Conservation (phyloP, 2,113 vertebrate species). For the Ammodytes dubius region DNA sequence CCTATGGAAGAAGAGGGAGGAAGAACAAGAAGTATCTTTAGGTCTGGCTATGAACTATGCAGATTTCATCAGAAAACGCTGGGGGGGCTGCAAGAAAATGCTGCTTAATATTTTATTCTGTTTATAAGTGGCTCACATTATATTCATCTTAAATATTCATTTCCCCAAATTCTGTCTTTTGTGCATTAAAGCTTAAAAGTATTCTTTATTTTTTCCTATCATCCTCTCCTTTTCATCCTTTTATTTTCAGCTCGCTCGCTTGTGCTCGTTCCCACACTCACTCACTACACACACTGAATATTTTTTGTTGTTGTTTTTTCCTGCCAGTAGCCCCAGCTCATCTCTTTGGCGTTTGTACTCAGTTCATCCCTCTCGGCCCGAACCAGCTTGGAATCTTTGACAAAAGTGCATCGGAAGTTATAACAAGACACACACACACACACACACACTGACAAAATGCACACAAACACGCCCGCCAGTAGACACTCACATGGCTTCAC, state of each 20-base stretch:
- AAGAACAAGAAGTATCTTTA: slow-evolving; percentile 24
- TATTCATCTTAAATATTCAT: slow-evolving; percentile 54
- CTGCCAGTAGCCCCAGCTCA: slow-evolving; percentile 29
- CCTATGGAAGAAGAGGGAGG: slow-evolving; percentile 42
- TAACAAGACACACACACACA: slow-evolving; percentile 45
- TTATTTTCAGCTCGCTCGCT: background rate
- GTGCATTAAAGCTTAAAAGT: slow-evolving; percentile 34
- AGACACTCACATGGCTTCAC: slow-evolving; percentile 45
- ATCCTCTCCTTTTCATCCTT: background rate
- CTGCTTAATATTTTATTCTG: slow-evolving; percentile 61
- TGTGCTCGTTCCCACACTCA: background rate
- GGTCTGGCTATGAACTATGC: slow-evolving; percentile 21
- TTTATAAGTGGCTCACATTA: slow-evolving; percentile 44
- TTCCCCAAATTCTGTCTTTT: slow-evolving; percentile 27
- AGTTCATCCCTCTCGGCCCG: slow-evolving; percentile 54
- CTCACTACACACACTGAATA: background rate
- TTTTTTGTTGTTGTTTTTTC: slow-evolving; percentile 4
- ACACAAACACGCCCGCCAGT: slow-evolving; percentile 9
- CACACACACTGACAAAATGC: slow-evolving; percentile 26
- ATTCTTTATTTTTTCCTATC: slow-evolving; percentile 21
- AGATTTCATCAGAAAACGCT: slow-evolving; percentile 43
- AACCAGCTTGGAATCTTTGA: slow-evolving; percentile 58
- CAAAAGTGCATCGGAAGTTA: slow-evolving; percentile 41
- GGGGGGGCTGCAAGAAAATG: background rate
- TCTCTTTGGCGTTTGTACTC: slow-evolving; percentile 50